These are phyloP conservation scores for Dynastes grantii DNA, from an alignment of 2,888 invertebrate genomes.

Conservation along the genomic window DNA sequence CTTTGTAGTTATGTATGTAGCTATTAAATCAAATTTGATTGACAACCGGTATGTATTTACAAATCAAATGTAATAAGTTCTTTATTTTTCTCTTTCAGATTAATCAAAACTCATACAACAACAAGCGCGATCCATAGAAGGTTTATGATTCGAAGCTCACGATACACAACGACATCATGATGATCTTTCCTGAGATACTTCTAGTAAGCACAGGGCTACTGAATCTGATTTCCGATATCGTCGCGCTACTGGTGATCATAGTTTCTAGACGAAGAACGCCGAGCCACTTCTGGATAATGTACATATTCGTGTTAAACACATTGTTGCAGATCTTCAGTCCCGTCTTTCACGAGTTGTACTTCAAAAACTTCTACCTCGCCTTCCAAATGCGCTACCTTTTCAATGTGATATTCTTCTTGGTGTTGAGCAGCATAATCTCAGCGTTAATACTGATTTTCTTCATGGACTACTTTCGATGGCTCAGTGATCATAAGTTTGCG, in stretches of 20 bases:
- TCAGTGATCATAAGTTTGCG: background rate
- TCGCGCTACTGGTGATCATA: background rate
- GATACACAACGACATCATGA: background rate
- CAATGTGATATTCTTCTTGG: background rate
- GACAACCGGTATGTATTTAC: no score
- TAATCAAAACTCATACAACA: no score
- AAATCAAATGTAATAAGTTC: background rate
- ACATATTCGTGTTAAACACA: background rate
- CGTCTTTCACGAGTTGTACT: background rate
- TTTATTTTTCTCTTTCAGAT: background rate
- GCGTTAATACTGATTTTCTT: background rate
- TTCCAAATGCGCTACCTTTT: background rate
- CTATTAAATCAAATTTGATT: no score
- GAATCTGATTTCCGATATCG: background rate
- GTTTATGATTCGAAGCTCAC: no score
- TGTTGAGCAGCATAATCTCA: background rate
- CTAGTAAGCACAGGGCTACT: background rate
- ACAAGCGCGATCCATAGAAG: no score
- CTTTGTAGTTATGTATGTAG: no score
- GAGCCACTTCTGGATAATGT: slow-evolving; percentile 2
- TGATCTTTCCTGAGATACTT: background rate
- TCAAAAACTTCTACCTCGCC: background rate
- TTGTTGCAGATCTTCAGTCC: background rate
- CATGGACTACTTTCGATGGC: slow-evolving; percentile 21
- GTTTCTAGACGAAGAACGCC: background rate